Conservation (phyloP, 2,888 invertebrate genomes). For the Microplitis manilae region DNA sequence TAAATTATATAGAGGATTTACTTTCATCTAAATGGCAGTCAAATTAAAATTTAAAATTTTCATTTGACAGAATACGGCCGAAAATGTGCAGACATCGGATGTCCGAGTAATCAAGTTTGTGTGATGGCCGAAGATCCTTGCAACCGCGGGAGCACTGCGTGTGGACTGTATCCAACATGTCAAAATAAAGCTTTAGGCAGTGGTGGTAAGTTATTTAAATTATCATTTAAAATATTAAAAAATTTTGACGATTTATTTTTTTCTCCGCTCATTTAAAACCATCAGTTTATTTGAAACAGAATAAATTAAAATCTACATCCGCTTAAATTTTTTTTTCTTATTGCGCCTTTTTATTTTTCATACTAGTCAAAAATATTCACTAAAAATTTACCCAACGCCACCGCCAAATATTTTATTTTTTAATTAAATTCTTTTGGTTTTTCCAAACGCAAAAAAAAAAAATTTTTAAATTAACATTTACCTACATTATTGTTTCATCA, state of each 20-base stretch:
- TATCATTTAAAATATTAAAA: too few species aligned
- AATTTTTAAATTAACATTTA: background rate
- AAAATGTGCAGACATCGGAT: constrained; percentile 84
- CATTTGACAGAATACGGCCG: constrained; percentile 81
- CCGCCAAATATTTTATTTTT: background rate
- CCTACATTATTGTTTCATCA: constrained; percentile 14
- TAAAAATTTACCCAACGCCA: background rate
- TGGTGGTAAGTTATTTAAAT: constrained; percentile 42
- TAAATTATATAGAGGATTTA: too few species aligned
- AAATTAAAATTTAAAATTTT: background rate
- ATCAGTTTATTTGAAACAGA: constrained; percentile 17
- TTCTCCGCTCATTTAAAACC: background rate
- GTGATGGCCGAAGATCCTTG: constrained; percentile 83
- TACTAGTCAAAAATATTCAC: background rate
- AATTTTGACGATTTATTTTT: constrained; percentile 2
- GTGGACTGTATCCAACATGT: constrained; percentile 81
- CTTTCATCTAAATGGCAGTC: too few species aligned
- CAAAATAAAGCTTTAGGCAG: constrained; percentile 74
- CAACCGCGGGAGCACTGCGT: constrained; percentile 76
- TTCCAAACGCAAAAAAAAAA: constrained; percentile 26
- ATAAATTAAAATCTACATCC: constrained; percentile 8
- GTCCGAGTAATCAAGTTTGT: constrained; percentile 81
- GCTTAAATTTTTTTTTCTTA: constrained; percentile 4
- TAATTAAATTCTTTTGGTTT: constrained; percentile 9
- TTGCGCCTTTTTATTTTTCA: too few species aligned